Base-by-base conservation (phyloP, 2,113 vertebrate species). In the Dasyprocta punctata region DNA sequence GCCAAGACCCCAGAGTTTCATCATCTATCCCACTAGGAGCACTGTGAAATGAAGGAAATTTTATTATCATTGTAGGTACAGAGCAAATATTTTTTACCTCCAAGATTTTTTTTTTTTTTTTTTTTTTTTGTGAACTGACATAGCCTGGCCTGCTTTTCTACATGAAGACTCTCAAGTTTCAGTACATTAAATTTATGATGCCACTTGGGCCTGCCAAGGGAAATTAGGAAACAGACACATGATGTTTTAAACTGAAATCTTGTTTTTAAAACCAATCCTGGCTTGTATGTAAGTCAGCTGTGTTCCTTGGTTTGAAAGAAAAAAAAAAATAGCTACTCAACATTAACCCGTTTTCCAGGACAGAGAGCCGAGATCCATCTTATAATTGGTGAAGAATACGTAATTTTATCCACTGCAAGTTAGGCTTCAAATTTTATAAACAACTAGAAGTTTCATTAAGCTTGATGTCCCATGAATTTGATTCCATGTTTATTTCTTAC, bases 171-270 rank as follows among this genome's bases (percentile, higher is more conserved):
- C 89, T 97, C 61, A 47, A 38, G 30, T 98, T 97, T 96, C 93
- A 96, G 73, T 94, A 44, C 61, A 94, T 95, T 97, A 95, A 97
- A 98, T 92, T 89, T 94, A 96, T 65, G 86, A 97, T 97, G 80
- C 41, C 69, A 83, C 81, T 92, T 90, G 80, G 89, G 54, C 20
- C 63, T 95, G 77, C 91, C 92, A 85, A 85, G 13, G 54, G 47
- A 94, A 92, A 61, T 95, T 94, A 89, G 52, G 73, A 95, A 96
- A 96, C 22, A 95, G 52, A 86, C 60, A 92, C 47, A 88, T 85
- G 47, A 86, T 96, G 67, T 97, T 89, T 86, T 81, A 80, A 92
- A 67, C 36, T 69, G 47, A 97, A 96, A 83, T 90, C 3, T 52
- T 94, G 54, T 65, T 95, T 92, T 86, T 19, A 96, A 97, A 96